phyloP scores from a whole-genome alignment of 2,797 vertebrate species.

The Brotogeris chrysoptera region DNA sequence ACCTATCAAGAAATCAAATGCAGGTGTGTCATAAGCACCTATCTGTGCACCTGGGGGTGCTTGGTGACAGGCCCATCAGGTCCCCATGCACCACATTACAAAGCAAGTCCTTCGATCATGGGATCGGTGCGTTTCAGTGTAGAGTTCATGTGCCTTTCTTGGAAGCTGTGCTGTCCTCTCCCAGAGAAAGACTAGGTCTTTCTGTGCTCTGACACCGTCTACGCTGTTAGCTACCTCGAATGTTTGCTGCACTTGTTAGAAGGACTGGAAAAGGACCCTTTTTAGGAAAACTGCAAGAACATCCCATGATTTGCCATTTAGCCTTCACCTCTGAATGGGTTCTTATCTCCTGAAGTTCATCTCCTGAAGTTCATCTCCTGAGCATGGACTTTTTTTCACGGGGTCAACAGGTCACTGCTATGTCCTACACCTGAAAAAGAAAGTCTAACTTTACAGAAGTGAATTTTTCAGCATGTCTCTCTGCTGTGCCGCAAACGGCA shows the following conservation, averaged over 20 bases:
- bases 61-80: background rate
- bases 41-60: background rate
- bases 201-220: background rate
- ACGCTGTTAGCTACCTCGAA: background rate
- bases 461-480: background rate
- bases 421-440: background rate
- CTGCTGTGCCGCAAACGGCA: background rate
- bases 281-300: background rate
- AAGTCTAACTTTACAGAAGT: background rate
- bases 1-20: background rate
- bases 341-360: background rate
- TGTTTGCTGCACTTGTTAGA: background rate
- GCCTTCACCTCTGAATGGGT: background rate
- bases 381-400: background rate
- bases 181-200: background rate
- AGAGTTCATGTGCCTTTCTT: background rate
- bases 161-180: background rate
- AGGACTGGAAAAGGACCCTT: background rate
- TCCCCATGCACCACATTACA: accelerated
- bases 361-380: background rate
- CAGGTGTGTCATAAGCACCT: background rate
- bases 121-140: accelerated
- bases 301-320: background rate
- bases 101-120: background rate
- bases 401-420: background rate